phyloP scores from a whole-genome alignment of 2,888 invertebrate genomes.

The Aporophyla nigra region DNA sequence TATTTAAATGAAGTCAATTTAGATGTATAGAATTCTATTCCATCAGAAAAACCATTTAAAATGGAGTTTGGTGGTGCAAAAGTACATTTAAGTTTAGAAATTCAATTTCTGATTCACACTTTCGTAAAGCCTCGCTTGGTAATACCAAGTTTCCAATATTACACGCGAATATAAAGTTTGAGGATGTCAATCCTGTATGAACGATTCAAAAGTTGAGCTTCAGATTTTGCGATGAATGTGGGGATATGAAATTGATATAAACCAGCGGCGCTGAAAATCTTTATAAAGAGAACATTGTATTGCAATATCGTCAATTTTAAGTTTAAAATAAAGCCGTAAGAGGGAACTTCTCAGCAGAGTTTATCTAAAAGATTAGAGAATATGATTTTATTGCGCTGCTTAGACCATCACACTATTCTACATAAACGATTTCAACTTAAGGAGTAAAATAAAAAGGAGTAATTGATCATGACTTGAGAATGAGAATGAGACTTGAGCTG shows the following conservation, averaged over 20 bases:
- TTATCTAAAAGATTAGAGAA: neutral
- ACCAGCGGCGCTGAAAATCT: neutral
- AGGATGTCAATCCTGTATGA: neutral
- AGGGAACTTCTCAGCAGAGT: neutral
- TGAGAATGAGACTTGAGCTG: too few species aligned
- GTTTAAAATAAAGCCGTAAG: neutral
- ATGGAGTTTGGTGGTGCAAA: slow-evolving; percentile 5
- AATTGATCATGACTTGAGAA: too few species aligned
- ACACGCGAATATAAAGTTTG: neutral
- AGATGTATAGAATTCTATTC: slow-evolving; percentile 11
- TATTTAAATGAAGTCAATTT: slow-evolving; percentile 33
- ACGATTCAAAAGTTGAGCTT: slow-evolving; percentile 7
- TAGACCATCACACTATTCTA: neutral
- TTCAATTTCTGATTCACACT: slow-evolving; percentile 13
- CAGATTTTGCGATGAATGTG: slow-evolving; percentile 13
- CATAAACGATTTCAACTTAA: neutral
- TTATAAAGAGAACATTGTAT: neutral
- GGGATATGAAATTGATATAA: slow-evolving; percentile 16
- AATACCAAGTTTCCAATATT: slow-evolving; percentile 12
- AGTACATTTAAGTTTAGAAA: slow-evolving; percentile 1
- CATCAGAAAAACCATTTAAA: slow-evolving; percentile 4
- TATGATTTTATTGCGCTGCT: too few species aligned
- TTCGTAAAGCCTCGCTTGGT: neutral
- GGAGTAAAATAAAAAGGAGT: neutral
- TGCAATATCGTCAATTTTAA: neutral